Percentiles rank a stretch among this genome's conserved stretches.
These are phyloP conservation scores for Ips nitidus DNA, from an alignment of 1,140 invertebrate species.

Conservation along the genomic window DNA sequence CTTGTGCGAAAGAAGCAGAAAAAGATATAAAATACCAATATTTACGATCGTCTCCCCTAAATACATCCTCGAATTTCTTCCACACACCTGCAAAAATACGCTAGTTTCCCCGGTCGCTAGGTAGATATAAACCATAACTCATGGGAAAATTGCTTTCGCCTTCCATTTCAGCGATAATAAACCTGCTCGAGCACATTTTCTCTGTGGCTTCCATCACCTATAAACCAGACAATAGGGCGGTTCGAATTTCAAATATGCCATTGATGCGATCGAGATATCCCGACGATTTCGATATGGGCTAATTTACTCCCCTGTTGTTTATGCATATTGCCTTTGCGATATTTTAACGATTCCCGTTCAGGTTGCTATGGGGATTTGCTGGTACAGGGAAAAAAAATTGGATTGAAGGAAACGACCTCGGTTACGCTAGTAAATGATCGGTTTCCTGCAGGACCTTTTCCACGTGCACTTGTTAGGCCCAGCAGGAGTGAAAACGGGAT, in stretches of 20 bases:
- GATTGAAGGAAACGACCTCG: constrained; percentile 24
- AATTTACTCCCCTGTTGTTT: constrained; percentile 26
- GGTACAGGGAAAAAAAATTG: background rate
- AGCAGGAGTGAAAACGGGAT: constrained; percentile 34
- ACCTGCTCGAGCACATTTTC: constrained; percentile 48
- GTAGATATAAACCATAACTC: constrained; percentile 52
- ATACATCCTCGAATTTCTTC: constrained; percentile 40
- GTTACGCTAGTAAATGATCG: background rate
- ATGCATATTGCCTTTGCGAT: background rate
- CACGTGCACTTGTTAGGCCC: constrained; percentile 38
- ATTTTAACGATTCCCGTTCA: background rate
- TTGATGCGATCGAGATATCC: constrained; percentile 27
- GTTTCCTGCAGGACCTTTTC: constrained; percentile 33
- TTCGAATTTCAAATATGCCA: constrained; percentile 36
- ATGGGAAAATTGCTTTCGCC: constrained; percentile 51
- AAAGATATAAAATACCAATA: constrained; percentile 52
- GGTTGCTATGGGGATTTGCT: background rate
- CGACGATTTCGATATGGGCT: constrained; percentile 23
- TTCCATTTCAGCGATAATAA: constrained; percentile 51
- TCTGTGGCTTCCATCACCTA: constrained; percentile 46
- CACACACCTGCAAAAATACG: constrained; percentile 51
- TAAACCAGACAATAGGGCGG: constrained; percentile 46
- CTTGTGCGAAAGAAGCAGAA: constrained; percentile 48
- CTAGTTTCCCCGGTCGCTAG: constrained; percentile 48
- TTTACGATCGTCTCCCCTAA: constrained; percentile 47